phyloP scores from a whole-genome alignment of 2,888 invertebrate species.

The Drosophila nr. perissopoda region DNA sequence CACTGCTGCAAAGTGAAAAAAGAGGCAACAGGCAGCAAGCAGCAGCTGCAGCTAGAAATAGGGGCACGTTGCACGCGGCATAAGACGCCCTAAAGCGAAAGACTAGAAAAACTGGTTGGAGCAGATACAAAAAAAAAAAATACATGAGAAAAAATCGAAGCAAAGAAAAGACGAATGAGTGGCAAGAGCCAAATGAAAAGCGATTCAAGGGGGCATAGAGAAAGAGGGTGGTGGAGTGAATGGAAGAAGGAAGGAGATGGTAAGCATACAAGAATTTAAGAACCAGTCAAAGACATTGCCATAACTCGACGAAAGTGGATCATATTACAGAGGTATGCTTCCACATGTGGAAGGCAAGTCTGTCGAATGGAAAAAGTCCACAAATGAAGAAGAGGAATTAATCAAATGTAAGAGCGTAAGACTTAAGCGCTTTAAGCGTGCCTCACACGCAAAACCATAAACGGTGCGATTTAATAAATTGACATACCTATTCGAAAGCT shows the following conservation, averaged over 20 bases:
- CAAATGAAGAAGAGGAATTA: constrained; percentile 4
- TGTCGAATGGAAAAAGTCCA: constrained; percentile 9
- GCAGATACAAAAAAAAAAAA: constrained; percentile 25
- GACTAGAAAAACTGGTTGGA: constrained; percentile 76
- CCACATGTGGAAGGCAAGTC: constrained; percentile 37
- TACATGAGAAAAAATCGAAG: constrained; percentile 20
- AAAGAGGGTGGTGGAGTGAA: not conserved
- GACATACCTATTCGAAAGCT: constrained; percentile 33
- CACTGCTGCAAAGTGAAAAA: constrained; percentile 13
- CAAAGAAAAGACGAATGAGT: constrained; percentile 14
- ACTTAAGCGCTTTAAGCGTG: constrained; percentile 36
- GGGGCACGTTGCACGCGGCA: constrained; percentile 51
- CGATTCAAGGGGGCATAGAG: not conserved
- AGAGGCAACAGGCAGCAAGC: constrained; percentile 12
- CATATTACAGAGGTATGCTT: constrained; percentile 26
- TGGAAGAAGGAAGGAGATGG: not conserved
- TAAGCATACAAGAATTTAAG: constrained; percentile 24
- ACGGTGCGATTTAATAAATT: constrained; percentile 72
- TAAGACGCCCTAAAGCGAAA: constrained; percentile 55
- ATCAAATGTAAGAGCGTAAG: constrained; percentile 18
- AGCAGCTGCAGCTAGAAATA: constrained; percentile 42
- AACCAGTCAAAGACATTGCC: constrained; percentile 42
- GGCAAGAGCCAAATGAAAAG: constrained; percentile 2
- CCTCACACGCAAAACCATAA: constrained; percentile 61
- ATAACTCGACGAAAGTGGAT: constrained; percentile 47